Base-by-base conservation (phyloP, 64 coral and sea anemone species). In the Platygyra sinensis region DNA sequence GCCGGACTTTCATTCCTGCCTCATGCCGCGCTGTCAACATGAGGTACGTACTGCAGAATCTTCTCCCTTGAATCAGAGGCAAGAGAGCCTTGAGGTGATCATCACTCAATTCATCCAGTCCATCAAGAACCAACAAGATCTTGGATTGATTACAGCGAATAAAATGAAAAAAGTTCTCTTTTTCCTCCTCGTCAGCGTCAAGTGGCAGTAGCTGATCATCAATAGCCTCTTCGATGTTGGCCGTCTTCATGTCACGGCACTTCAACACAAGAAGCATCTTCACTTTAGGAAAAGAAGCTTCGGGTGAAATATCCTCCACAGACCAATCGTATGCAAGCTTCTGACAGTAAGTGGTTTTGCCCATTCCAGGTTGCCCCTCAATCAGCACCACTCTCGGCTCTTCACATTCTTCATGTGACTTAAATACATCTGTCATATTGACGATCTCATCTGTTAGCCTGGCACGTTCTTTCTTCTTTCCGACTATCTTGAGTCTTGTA, bases 221-320 rank as follows among this genome's bases (percentile, higher is more conserved):
- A 72, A 90, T 62, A 16, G 89, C 33, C 13, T 64, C 46, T 17
- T 72, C 42, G 1, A 83, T 73, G 38, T 83, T 74, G 17, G 30
- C 78, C 5, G n/a, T 33, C 32, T 73, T 73, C 72, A 89, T 89
- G 28, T 89, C 88, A 32, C 76, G 54, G 32, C 88, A 89, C 63
- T 80, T 89, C 75, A 89, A 15, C n/a, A 89, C 17, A n/a, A 89
- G 22, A 20, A 89, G 54, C 86, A 88, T 46, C 7, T 88, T 31
- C n/a, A 88, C 73, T 88, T 88, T 28, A 19, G 86, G 86, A 88
- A 89, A 89, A 8, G 72, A 73, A 28, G n/a, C 72, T n/a, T 59
- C 54, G 32, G 61, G 29, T 79, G 50, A 52, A 52, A 52, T 79
- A 30, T 50, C 30, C 76, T 57, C 88, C 14, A 79, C 27, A 46